Evolutionary conservation across 1,140 invertebrate genomes (phyloP).

Genomic region (Episyrphus balteatus): DNA sequence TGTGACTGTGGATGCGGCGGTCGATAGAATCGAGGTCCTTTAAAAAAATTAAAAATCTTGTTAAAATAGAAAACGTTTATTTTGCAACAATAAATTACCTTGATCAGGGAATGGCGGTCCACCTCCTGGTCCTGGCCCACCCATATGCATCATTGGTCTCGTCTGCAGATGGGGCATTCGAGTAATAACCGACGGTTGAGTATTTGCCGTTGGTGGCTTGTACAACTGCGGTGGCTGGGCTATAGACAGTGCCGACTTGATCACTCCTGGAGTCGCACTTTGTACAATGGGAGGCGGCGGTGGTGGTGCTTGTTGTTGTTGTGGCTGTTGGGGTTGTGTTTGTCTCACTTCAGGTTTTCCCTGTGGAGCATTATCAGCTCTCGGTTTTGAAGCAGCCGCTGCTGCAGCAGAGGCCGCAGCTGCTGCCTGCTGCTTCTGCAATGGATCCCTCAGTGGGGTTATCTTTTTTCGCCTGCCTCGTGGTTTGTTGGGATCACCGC

Average conservation of each 20-base stretch:
- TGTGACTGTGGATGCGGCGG: constrained; percentile 2
- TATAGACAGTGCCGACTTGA: constrained; percentile 11
- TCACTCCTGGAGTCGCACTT: neutral
- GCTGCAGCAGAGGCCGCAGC: constrained; percentile 25
- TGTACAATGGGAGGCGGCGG: neutral
- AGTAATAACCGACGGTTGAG: constrained; percentile 50
- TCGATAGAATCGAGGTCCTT: constrained; percentile 9
- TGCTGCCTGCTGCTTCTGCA: constrained; percentile 33
- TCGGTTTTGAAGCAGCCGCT: constrained; percentile 2
- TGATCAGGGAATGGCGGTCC: neutral
- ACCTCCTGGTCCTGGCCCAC: too few relatives aligned
- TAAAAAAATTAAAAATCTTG: neutral
- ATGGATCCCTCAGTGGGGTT: constrained; percentile 23
- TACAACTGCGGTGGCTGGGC: constrained; percentile 38
- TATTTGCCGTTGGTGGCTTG: constrained; percentile 27
- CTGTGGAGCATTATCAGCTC: constrained; percentile 8
- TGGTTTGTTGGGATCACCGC: constrained; percentile 11
- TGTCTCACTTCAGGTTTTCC: neutral
- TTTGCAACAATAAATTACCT: neutral
- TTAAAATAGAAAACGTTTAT: neutral
- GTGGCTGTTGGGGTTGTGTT: neutral
- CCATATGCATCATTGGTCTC: constrained; percentile 10
- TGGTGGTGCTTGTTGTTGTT: neutral
- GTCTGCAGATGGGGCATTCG: constrained; percentile 48
- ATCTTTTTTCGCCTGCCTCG: constrained; percentile 32